phyloP scores from a whole-genome alignment of 2,113 vertebrate genomes.

The Bungarus multicinctus region DNA sequence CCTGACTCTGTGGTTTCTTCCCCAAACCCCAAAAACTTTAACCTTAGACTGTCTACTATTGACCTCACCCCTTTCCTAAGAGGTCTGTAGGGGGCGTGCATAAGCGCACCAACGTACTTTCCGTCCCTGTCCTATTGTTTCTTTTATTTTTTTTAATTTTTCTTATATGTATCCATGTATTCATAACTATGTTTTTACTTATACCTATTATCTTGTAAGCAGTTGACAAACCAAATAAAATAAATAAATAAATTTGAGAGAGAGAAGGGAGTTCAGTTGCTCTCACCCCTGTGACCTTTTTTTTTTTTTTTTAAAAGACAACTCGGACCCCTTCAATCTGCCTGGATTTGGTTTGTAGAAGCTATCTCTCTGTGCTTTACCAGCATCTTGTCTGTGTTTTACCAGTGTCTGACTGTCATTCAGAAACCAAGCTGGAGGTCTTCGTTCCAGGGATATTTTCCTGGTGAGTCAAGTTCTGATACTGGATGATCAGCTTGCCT shows the following conservation, averaged over 20 bases:
- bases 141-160: no score
- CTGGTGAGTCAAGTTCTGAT: not conserved
- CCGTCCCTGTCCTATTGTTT: no score
- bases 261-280: not conserved
- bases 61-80: no score
- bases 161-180: no score
- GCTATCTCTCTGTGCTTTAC: not conserved
- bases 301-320: not conserved
- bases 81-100: no score
- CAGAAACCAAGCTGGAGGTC: not conserved
- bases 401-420: not conserved
- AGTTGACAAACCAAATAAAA: no score
- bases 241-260: not conserved
- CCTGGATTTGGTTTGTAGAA: not conserved
- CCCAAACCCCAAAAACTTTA: no score
- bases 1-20: no score
- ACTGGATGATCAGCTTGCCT: not conserved
- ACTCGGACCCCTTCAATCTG: not conserved
- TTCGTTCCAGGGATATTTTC: constrained; percentile 1
- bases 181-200: no score
- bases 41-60: no score
- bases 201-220: no score
- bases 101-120: no score
- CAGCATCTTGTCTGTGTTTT: not conserved
- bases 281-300: not conserved